A percentile compares a stretch with the other conserved stretches of the same genome.
Conservation (phyloP, 1,140 invertebrate species). For the Pseudomyrmex pallidus region DNA sequence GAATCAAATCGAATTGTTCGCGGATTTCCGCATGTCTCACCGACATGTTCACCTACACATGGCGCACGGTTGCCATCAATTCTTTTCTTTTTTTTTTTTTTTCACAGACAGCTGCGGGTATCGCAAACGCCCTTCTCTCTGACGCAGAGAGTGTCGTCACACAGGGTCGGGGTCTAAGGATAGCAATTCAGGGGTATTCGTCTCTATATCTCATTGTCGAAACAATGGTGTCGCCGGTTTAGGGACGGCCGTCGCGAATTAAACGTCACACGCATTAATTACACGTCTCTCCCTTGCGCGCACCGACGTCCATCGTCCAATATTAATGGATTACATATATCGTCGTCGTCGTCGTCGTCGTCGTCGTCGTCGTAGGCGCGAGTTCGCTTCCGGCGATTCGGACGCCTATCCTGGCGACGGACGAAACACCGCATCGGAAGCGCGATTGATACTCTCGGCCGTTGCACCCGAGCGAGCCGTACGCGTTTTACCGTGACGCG, state of each 20-base stretch:
- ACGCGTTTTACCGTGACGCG: slow-evolving; percentile 6
- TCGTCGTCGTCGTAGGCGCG: background rate
- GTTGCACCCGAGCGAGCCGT: slow-evolving; percentile 38
- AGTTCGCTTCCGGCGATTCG: slow-evolving; percentile 26
- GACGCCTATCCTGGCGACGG: slow-evolving; percentile 6
- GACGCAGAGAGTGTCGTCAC: background rate
- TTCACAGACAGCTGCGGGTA: background rate
- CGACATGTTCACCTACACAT: background rate
- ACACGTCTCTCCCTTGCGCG: slow-evolving; percentile 2
- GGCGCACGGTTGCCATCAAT: background rate
- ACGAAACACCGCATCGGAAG: slow-evolving; percentile 19
- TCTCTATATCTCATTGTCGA: slow-evolving; percentile 52
- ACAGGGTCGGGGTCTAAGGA: background rate
- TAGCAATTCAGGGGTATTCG: background rate
- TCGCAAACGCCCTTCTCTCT: background rate
- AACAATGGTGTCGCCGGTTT: slow-evolving; percentile 65
- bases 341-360: background rate
- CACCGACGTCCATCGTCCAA: slow-evolving; percentile 22
- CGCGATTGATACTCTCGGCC: slow-evolving; percentile 16
- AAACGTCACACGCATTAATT: slow-evolving; percentile 67
- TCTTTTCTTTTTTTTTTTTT: background rate
- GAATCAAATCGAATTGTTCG: too few relatives aligned
- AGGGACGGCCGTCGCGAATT: slow-evolving; percentile 53
- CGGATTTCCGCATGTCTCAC: too few relatives aligned
- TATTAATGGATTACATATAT: slow-evolving; percentile 56